Percentiles rank a stretch among this genome's conserved stretches.
Conservation (phyloP, 2,888 invertebrate species). For the Oeneis ivallda region DNA sequence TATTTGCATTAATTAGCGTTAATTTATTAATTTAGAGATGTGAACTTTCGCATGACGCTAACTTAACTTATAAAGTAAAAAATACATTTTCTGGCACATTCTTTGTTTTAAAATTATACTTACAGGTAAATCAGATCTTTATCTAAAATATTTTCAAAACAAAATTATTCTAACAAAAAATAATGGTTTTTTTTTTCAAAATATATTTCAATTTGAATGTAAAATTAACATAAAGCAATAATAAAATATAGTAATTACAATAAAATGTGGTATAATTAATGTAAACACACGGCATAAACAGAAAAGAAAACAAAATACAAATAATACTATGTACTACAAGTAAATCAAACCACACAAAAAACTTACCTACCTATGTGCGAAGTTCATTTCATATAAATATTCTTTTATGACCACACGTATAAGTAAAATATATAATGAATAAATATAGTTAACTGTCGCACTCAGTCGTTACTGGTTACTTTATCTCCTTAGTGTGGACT, state of each 20-base stretch:
- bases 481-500: no score
- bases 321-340: neutral
- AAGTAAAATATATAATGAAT: no score
- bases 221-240: constrained; percentile 1
- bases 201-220: neutral
- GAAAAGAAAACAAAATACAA: neutral
- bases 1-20: no score
- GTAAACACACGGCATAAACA: constrained; percentile 5
- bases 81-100: constrained; percentile 22
- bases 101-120: constrained; percentile 1
- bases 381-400: neutral
- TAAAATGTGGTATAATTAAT: neutral
- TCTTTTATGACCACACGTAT: neutral
- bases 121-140: constrained; percentile 9
- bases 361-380: neutral
- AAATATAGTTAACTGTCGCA: no score
- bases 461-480: no score
- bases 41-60: neutral
- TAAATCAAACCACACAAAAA: constrained; percentile 9
- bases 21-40: no score
- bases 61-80: constrained; percentile 13
- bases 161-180: constrained; percentile 10
- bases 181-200: neutral
- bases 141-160: constrained; percentile 1
- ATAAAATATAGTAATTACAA: constrained; percentile 1